Evolutionary conservation across 2,888 invertebrate species (phyloP), one percentile per base, ranked within the genome.

Genomic region (Drosophila mayaguana): DNA sequence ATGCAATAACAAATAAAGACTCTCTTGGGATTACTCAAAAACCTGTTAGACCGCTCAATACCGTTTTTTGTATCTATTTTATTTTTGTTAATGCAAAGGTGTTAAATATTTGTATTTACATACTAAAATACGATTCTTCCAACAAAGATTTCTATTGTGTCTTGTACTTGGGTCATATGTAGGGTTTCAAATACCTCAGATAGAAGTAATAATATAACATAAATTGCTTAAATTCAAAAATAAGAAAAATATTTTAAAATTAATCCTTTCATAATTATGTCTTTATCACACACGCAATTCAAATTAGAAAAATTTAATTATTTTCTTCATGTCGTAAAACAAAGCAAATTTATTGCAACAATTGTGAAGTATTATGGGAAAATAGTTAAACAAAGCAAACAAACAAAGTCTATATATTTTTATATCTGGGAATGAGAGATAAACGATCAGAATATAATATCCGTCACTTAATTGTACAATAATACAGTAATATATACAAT

Each of bases 1-100:
- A 63, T 69, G 28, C 70, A 69, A 78, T 38, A 18, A 34, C 46
- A 63, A 64, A 65, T 46, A 56, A 59, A 57, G 25, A 56, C 34
- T 60, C 51, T 66, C 34, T 53, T 22, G 20, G 69, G 65, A 87
- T 87, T 74, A 76, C 88, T 76, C 79, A 74, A 74, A 74, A 83
- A 81, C 63, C 56, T 65, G 71, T 42, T 61, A 57, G 80, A 76
- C 81, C 68, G 83, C 80, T 78, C 83, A 80, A 78, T 63, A 25
- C 66, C 59, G 32, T 75, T 75, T 62, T 70, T 75, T 73, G 45
- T 72, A 66, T 75, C 62, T 72, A 62, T 74, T 72, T 28, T 28
- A 28, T 28, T 28, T 28, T 28, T 28, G 28, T 28, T 55, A 34
- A 51, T 36, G 14, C 2, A 34, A 8, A 82, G 70, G 83, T 88